Evolutionary conservation across 2,888 invertebrate species (phyloP).

Genomic region (Caenorhabditis panamensis): DNA sequence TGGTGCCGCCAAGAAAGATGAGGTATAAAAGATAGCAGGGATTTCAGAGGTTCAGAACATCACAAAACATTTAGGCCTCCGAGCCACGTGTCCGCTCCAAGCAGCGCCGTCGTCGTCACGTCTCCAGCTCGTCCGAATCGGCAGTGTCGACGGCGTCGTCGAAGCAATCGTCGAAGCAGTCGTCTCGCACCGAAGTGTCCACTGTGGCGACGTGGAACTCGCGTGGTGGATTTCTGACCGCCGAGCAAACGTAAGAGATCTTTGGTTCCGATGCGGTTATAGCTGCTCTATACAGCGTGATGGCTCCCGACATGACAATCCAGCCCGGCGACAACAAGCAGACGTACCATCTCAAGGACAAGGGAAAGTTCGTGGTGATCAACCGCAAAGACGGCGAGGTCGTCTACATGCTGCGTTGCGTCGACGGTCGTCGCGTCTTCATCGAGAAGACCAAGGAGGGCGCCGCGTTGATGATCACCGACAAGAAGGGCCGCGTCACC

Average conservation of each 20-base stretch:
- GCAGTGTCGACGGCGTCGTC: neutral
- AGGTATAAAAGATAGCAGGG: too few relatives aligned
- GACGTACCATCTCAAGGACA: slow-evolving; percentile 31
- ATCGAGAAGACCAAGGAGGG: slow-evolving; percentile 38
- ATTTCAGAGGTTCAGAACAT: too few relatives aligned
- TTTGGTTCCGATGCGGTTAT: too few relatives aligned
- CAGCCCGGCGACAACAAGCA: slow-evolving; percentile 32
- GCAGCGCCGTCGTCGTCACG: neutral
- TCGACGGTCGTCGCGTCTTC: slow-evolving; percentile 55
- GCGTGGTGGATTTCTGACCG: neutral
- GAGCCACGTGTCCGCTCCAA: neutral
- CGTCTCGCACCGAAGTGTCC: too few relatives aligned
- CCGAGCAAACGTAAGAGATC: neutral
- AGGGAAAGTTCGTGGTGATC: slow-evolving; percentile 55
- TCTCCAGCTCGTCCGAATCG: neutral
- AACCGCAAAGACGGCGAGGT: slow-evolving; percentile 27
- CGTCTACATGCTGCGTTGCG: slow-evolving; percentile 55
- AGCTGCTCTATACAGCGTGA: slow-evolving; percentile 8
- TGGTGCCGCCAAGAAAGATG: neutral
- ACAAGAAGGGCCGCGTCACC: slow-evolving; percentile 39
- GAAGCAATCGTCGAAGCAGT: too few relatives aligned
- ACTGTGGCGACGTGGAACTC: neutral
- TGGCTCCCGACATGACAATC: slow-evolving; percentile 47
- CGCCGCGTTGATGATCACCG: slow-evolving; percentile 35
- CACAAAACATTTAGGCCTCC: too few relatives aligned